Percentiles rank a stretch among this genome's conserved stretches.
These are phyloP conservation scores for Eugnorisma glareosa DNA, from an alignment of 2,888 invertebrate species.

Conservation along the genomic window DNA sequence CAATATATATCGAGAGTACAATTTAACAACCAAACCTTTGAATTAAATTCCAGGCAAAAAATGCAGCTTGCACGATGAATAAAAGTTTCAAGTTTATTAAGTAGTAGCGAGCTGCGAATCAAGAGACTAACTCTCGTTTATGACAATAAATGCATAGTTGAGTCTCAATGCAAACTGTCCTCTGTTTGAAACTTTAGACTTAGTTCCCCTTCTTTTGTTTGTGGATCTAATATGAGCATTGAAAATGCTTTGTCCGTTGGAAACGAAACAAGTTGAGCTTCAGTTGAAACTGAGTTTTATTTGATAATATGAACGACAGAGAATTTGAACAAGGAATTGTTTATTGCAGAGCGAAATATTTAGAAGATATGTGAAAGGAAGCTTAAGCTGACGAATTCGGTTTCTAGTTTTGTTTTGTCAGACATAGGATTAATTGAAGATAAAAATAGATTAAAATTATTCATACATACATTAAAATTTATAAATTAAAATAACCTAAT, in stretches of 20 bases:
- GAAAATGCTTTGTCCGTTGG: conserved; percentile 55
- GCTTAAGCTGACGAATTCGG: not conserved
- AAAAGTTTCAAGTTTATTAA: conserved; percentile 51
- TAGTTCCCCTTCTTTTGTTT: conserved; percentile 53
- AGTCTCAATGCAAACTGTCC: conserved; percentile 30
- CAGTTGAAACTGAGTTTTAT: conserved; percentile 50
- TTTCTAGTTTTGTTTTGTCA: not conserved
- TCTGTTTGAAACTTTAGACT: conserved; percentile 53
- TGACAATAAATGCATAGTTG: conserved; percentile 58
- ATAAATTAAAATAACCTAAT: too few relatives aligned
- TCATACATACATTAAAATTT: too few relatives aligned
- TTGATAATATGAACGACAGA: conserved; percentile 38
- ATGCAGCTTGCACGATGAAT: conserved; percentile 26
- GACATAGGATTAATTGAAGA: not conserved
- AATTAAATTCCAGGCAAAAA: conserved; percentile 28
- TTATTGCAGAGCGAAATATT: conserved; percentile 20
- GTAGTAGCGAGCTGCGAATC: conserved; percentile 36
- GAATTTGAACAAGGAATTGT: conserved; percentile 11
- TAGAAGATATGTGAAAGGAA: not conserved
- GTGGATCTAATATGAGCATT: conserved; percentile 41
- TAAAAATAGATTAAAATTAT: too few relatives aligned
- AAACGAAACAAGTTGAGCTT: conserved; percentile 47
- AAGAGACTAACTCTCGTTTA: conserved; percentile 40
- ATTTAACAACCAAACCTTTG: too few relatives aligned
- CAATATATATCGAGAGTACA: not conserved